Percentiles rank a stretch among this genome's conserved stretches.
Conservation (phyloP, 2,888 invertebrate genomes). For the Lamellibrachia satsuma region DNA sequence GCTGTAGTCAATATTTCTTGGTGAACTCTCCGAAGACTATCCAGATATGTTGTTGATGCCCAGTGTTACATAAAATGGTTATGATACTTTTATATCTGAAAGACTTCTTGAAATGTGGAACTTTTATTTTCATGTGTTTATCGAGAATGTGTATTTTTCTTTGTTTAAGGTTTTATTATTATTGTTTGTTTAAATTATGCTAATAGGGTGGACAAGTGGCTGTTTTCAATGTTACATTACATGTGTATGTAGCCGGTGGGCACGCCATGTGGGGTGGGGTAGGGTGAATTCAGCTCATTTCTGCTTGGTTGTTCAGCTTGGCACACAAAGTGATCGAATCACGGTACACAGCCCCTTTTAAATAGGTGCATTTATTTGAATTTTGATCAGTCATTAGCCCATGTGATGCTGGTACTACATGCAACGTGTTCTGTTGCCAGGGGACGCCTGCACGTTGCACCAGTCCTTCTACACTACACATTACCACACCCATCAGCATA, state of each 20-base stretch:
- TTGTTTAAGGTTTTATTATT: slow-evolving; percentile 1
- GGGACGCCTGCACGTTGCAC: background rate
- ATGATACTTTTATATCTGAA: slow-evolving; percentile 12
- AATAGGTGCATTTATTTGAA: background rate
- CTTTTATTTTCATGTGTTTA: slow-evolving; percentile 17
- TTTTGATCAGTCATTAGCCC: background rate
- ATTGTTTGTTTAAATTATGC: slow-evolving; percentile 8
- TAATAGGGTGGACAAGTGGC: background rate
- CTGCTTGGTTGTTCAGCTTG: background rate
- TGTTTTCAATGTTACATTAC: slow-evolving; percentile 1
- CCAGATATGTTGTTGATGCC: slow-evolving; percentile 3
- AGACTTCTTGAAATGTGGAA: background rate
- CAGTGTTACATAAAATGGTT: slow-evolving; percentile 13
- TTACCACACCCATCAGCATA: background rate
- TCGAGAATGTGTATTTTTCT: slow-evolving; percentile 13
- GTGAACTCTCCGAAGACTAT: background rate
- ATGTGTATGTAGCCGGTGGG: background rate
- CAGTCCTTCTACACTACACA: background rate
- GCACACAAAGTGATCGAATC: slow-evolving; percentile 1
- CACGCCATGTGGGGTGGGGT: background rate
- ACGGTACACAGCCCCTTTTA: background rate
- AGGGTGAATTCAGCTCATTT: background rate
- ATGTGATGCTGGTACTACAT: background rate
- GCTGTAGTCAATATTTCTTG: slow-evolving; percentile 17
- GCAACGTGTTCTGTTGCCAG: background rate